Evolutionary conservation across 1,140 invertebrate species (phyloP).

Genomic region (Drosophila funebris): DNA sequence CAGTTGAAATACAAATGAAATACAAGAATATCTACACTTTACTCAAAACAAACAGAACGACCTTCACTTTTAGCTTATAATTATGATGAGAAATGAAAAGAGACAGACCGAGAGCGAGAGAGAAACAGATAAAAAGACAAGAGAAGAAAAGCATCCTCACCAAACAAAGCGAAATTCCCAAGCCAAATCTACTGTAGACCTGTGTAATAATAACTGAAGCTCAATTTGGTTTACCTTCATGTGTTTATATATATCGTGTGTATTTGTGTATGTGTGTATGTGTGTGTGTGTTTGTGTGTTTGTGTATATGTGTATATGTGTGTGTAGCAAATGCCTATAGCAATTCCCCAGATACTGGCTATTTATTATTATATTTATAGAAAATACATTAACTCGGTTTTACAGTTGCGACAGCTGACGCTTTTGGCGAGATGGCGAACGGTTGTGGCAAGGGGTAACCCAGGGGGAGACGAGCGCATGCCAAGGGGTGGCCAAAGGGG

Average conservation of each 20-base stretch:
- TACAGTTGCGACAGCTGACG: conserved; percentile 33
- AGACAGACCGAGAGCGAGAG: too few species aligned
- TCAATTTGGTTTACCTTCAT: conserved; percentile 31
- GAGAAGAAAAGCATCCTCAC: too few species aligned
- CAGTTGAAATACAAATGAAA: too few species aligned
- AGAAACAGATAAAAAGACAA: too few species aligned
- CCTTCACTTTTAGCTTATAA: too few species aligned
- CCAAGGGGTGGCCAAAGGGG: neutral
- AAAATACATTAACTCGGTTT: conserved; percentile 70
- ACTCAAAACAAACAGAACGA: too few species aligned
- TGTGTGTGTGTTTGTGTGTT: neutral
- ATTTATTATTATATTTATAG: conserved; percentile 69
- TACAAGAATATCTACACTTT: too few species aligned
- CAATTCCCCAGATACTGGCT: conserved; percentile 27
- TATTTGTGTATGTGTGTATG: neutral
- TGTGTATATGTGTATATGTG: neutral
- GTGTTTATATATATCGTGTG: too few species aligned
- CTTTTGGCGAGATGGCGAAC: neutral
- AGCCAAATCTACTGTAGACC: conserved; percentile 9
- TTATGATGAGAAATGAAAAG: too few species aligned
- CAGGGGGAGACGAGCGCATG: neutral
- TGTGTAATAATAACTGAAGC: conserved; percentile 28
- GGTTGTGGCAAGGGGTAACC: too few species aligned
- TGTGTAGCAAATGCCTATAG: conserved; percentile 19
- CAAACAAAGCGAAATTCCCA: conserved; percentile 1